A percentile compares a stretch with the other conserved stretches of the same genome.
Conservation (phyloP, 2,113 vertebrate species). For the Myanophis thanlyinensis region DNA sequence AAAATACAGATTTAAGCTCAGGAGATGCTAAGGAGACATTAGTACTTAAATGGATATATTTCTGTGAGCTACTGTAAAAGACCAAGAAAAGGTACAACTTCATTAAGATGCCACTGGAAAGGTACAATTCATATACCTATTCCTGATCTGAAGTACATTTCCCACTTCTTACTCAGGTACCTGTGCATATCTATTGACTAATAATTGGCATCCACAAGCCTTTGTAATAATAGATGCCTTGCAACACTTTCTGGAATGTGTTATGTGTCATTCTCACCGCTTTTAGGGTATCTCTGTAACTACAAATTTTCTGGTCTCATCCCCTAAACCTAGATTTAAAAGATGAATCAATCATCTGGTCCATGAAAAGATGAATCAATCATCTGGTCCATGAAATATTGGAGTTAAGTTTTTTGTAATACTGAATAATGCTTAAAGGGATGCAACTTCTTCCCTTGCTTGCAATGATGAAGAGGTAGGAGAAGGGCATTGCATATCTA, state of each 20-base stretch:
- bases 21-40: not conserved
- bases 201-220: not conserved
- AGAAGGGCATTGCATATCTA: not conserved
- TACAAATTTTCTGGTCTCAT: not conserved
- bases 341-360: not conserved
- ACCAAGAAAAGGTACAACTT: not conserved
- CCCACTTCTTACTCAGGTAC: not conserved
- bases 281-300: not conserved
- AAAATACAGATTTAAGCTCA: not conserved
- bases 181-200: not conserved
- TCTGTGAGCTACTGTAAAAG: not conserved
- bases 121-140: not conserved
- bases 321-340: not conserved
- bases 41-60: not conserved
- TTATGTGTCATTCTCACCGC: not conserved
- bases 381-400: not conserved
- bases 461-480: not conserved
- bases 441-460: not conserved
- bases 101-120: not conserved
- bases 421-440: not conserved
- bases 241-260: not conserved
- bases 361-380: not conserved
- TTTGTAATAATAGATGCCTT: not conserved
- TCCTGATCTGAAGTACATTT: not conserved
- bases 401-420: not conserved